Percentiles rank a stretch among this genome's conserved stretches.
These are phyloP conservation scores for Leptinotarsa haldemani DNA, from an alignment of 2,888 invertebrate genomes.

Conservation along the genomic window DNA sequence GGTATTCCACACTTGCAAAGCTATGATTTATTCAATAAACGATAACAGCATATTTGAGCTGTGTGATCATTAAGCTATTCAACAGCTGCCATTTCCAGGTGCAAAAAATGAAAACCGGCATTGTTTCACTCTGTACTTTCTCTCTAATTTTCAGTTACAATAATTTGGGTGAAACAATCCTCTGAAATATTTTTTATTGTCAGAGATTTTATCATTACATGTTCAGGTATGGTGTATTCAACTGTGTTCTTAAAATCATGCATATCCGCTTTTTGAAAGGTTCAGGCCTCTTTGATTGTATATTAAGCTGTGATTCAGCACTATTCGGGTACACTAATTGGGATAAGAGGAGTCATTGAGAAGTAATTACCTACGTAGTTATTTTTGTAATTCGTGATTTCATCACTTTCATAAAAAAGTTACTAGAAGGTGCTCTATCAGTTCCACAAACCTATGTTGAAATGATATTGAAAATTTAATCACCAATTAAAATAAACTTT, in stretches of 20 bases:
- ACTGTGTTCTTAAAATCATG: constrained; percentile 35
- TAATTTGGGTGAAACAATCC: constrained; percentile 38
- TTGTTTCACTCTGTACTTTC: constrained; percentile 4
- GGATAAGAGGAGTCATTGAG: constrained; percentile 49
- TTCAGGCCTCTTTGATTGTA: constrained; percentile 47
- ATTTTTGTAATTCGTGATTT: constrained; percentile 59
- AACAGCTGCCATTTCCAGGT: constrained; percentile 37
- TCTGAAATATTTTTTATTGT: constrained; percentile 26
- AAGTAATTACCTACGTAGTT: constrained; percentile 55
- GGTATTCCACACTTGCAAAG: constrained; percentile 20
- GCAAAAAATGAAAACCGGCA: constrained; percentile 24
- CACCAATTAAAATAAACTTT: too few relatives aligned
- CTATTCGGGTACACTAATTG: constrained; percentile 58
- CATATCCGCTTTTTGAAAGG: constrained; percentile 33
- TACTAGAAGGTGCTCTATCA: constrained; percentile 1
- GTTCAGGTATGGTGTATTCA: constrained; percentile 30
- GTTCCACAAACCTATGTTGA: neutral
- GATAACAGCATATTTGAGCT: constrained; percentile 31
- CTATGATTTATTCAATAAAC: constrained; percentile 36
- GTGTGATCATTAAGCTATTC: constrained; percentile 32
- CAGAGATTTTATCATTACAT: constrained; percentile 38
- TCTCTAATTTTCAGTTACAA: constrained; percentile 5
- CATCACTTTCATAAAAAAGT: constrained; percentile 49
- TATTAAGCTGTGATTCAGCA: constrained; percentile 57
- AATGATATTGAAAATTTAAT: too few relatives aligned